Evolutionary conservation across 2,797 vertebrate genomes (phyloP).

Genomic region (Odontamblyopus rebecca): DNA sequence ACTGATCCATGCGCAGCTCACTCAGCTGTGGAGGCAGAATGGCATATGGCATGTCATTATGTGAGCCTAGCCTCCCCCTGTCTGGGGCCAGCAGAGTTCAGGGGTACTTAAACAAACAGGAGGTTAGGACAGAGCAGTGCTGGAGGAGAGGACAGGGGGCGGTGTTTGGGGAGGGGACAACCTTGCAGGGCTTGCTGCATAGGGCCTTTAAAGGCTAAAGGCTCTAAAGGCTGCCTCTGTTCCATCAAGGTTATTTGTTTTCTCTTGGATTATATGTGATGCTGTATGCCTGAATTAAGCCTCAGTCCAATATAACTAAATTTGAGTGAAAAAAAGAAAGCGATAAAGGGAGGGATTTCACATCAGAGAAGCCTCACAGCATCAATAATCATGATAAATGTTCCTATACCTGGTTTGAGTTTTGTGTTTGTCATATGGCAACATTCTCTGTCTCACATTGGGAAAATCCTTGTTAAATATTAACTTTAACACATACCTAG

Average conservation of each 20-base stretch:
- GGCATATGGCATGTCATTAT: slow-evolving; percentile 74
- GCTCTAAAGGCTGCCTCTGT: slow-evolving; percentile 57
- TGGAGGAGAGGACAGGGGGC: slow-evolving; percentile 61
- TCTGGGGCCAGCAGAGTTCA: slow-evolving; percentile 72
- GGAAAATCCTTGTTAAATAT: slow-evolving; percentile 23
- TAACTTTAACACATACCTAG: not conserved
- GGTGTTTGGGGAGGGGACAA: slow-evolving; percentile 31
- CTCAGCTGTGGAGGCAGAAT: slow-evolving; percentile 65
- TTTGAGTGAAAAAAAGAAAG: slow-evolving; percentile 36
- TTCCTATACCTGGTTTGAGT: slow-evolving; percentile 65
- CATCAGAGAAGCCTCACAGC: slow-evolving; percentile 72
- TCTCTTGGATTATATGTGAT: slow-evolving; percentile 72
- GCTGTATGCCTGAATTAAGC: slow-evolving; percentile 51
- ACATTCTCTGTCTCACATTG: slow-evolving; percentile 39
- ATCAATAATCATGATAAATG: slow-evolving; percentile 80
- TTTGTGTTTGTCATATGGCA: slow-evolving; percentile 45
- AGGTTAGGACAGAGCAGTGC: slow-evolving; percentile 68
- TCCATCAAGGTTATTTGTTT: slow-evolving; percentile 73
- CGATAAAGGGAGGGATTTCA: slow-evolving; percentile 59
- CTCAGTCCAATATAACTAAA: slow-evolving; percentile 61
- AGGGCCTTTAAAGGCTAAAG: slow-evolving; percentile 40
- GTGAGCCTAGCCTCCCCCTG: slow-evolving; percentile 60
- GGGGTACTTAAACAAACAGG: slow-evolving; percentile 78
- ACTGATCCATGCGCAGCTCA: slow-evolving; percentile 58
- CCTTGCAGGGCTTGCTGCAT: slow-evolving; percentile 64